Conservation (phyloP, 2,113 vertebrate genomes). For the Galeopterus variegatus region DNA sequence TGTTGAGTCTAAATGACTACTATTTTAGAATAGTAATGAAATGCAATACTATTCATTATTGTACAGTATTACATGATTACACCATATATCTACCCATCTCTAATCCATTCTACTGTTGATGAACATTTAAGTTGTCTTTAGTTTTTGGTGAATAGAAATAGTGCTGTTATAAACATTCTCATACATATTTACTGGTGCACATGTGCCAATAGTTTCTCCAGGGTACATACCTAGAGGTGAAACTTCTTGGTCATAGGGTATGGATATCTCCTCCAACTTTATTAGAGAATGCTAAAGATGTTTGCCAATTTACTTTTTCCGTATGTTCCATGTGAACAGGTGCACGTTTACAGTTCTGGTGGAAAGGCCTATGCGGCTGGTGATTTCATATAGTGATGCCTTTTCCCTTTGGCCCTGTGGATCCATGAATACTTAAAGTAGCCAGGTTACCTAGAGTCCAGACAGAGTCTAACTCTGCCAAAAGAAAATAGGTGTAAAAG, state of each 20-base stretch:
- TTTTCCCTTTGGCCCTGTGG: neutral
- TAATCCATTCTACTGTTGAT: neutral
- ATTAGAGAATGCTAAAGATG: neutral
- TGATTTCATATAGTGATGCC: neutral
- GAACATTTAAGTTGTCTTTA: neutral
- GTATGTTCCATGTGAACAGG: neutral
- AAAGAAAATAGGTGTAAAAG: neutral
- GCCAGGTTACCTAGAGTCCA: neutral
- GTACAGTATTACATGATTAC: neutral
- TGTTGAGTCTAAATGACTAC: neutral
- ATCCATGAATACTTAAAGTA: neutral
- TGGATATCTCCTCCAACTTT: neutral
- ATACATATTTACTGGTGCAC: neutral
- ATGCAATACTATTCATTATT: neutral
- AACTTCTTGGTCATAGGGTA: neutral
- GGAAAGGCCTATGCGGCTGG: neutral
- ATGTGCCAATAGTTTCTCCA: neutral
- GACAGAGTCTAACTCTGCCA: neutral
- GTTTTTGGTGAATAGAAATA: slow-evolving; percentile 36
- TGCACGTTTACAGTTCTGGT: neutral
- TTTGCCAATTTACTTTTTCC: neutral
- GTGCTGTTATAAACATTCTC: neutral
- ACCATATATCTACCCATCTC: neutral
- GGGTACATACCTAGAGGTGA: neutral
- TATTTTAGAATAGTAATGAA: no score